Base-by-base conservation (phyloP, 1,140 invertebrate genomes). In the Cherax quadricarinatus region DNA sequence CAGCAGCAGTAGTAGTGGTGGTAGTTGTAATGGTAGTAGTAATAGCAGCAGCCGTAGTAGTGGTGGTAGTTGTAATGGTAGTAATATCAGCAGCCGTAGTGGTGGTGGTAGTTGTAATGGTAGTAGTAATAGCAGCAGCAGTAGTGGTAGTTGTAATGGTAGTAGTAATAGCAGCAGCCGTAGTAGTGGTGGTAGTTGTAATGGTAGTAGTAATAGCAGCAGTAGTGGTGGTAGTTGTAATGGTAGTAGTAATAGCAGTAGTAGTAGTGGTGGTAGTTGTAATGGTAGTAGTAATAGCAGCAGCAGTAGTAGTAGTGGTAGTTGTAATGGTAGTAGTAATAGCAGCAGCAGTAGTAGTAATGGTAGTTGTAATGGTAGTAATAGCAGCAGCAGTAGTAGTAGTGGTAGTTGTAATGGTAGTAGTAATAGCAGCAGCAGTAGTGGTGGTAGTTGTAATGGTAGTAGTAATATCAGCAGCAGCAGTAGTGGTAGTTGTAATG, bases 181-280 rank as follows among this genome's bases (percentile, higher is more conserved):
- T 78, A 21, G 73, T 78, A 9, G 73, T 78, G 41, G 73, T 78
- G 41, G 73, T 78, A 78, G 73, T 78, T 24, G 73, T 78, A 78
- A 30, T 78, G 41, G 73, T 78, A 80, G 24, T 80, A 80, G 41
- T 80, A 80, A 51, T 80, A 80, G 41, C 53, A 80, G 79, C 21
- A 80, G 79, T 80, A 80, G 41, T 80, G 53, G 79, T 80, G 53
- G 41, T 81, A 81, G 79, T 81, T n/a, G n/a, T n/a, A n/a, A n/a
- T n/a, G n/a, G 30, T 41, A 41, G 30, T 41, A 2, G 30, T 41
- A 2, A 3, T 70, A 70, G 66, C 1, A 3, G 66, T 70, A n/a
- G 66, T 70, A n/a, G 66, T 70, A n/a, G 66, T 70, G 66, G 66
- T 41, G 2, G 30, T 41, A 1, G 30, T 41, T 1, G 30, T 41